Evolutionary conservation across 1,140 invertebrate species (phyloP), one percentile per base, ranked within the genome.

Genomic region (Tetragonula clypearis): DNA sequence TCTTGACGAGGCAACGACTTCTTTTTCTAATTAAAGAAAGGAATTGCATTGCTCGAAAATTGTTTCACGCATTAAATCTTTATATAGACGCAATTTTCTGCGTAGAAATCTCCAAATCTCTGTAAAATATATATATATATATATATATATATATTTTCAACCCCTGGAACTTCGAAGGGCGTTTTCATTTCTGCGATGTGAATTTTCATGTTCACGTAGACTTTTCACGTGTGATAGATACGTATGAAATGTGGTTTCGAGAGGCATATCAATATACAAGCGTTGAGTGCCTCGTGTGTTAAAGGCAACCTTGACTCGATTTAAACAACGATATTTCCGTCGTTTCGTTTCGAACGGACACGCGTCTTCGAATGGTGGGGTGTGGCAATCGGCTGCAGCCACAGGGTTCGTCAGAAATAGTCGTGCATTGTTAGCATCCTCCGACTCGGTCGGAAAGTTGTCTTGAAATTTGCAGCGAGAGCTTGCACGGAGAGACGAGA

Each of bases 301-400:
- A 55, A 53, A 56, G 26, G 12, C 21, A 30, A 75, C 72, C 72
- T 82, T 76, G 49, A 12, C 30, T n/a, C 12, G 49, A 21, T 65
- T 41, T 58, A 53, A 71, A 19, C 71, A n/a, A 26, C 53, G 81
- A 82, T 82, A 82, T 77, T 82, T 66, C 65, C 41, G 65, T 78
- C 82, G 30, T 69, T 69, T 53, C 30, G 62, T 77, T 83, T 78
- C 35, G 30, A 77, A 53, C 55, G 60, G 49, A 76, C 60, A 62
- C 56, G 12, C 56, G 73, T 56, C 19, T 53, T 53, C 26, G 26
- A 55, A 49, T 8, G 41, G 41, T 55, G 62, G 62, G 72, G 53
- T 75, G 80, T 68, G 72, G 80, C 72, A 49, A 56, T 49, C 15
- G 19, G 26, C 21, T 76, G 62, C 62, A 55, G 41, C 71, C 9